Evolutionary conservation across 2,888 invertebrate genomes (phyloP), one percentile per base, ranked within the genome.

Genomic region (Parnassius smintheus): DNA sequence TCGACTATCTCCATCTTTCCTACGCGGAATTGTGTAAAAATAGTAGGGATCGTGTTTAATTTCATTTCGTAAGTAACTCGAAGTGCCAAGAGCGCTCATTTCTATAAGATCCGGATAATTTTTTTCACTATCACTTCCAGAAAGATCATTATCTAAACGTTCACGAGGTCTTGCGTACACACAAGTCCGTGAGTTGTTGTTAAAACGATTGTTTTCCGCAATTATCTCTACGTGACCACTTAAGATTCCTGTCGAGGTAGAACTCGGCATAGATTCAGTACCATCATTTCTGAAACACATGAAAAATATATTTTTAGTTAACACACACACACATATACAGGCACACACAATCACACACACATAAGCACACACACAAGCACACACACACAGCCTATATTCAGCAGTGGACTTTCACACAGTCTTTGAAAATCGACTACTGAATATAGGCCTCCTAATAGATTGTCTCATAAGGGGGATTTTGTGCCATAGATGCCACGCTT

Each of bases 1-100:
- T 72, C 96, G 95, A 73, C 96, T 96, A 72, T 96, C 96, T 35
- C 94, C 92, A 59, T 87, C 89, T 86, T 87, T 88, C 81, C 88
- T 87, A 49, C 91, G 79, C 0, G 95, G 95, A 70, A 95, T 90
- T n/a, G 95, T 95, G 77, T 94, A 95, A 75, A 95, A 94, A 72
- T 90, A 88, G 69, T 92, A 91, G 4, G 86, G 85, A 62, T 92
- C 88, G 51, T 85, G 85, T 77, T 86, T 88, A 67, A 80, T 78
- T 71, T 89, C 90, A 64, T 80, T 84, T 57, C 86, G 80, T 66
- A 89, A 74, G 68, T 88, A 88, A 52, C 85, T 86, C 10, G 86
- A 84, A 59, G 86, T 79, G 64, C 89, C 86, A 64, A 88, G 74
- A 56, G 88, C 86, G 69, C 89, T 91, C 85, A 91, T 92, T 82